These are phyloP conservation scores for Psilopogon haemacephalus DNA, from an alignment of 2,113 vertebrate species.

Conservation along the genomic window DNA sequence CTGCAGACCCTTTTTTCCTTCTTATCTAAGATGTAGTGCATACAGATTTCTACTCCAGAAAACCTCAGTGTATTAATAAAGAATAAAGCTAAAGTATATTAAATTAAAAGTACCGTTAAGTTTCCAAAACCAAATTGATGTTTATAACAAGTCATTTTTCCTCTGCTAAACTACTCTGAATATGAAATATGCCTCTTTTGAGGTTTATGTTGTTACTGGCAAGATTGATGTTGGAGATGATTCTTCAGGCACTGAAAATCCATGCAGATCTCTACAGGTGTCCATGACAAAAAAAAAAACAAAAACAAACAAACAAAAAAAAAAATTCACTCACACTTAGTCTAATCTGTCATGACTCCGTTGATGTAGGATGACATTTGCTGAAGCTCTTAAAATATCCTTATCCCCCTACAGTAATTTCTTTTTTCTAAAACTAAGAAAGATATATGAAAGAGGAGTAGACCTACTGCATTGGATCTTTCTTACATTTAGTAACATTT, in stretches of 20 bases:
- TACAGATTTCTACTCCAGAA: neutral
- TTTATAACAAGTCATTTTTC: constrained; percentile 32
- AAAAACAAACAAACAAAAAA: too few relatives aligned
- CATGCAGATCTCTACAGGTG: neutral
- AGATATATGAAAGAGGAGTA: neutral
- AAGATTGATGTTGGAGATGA: neutral
- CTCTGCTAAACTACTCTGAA: constrained; percentile 21
- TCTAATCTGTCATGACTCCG: constrained; percentile 41
- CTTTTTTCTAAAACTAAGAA: neutral
- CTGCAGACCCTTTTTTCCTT: neutral
- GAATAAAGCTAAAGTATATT: constrained; percentile 17
- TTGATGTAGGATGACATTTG: constrained; percentile 21
- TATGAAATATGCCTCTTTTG: constrained; percentile 38
- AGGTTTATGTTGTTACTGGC: constrained; percentile 51
- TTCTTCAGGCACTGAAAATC: constrained; percentile 46
- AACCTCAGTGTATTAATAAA: constrained; percentile 28
- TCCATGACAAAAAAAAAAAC: neutral
- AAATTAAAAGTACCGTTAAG: constrained; percentile 13
- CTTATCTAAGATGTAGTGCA: neutral
- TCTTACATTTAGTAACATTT: neutral
- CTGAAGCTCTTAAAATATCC: neutral
- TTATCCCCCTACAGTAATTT: neutral
- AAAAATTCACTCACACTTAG: neutral
- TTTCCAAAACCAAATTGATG: constrained; percentile 36
- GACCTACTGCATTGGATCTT: neutral